These are phyloP conservation scores for Struthio camelus DNA, from an alignment of 2,113 vertebrate genomes.

Conservation along the genomic window DNA sequence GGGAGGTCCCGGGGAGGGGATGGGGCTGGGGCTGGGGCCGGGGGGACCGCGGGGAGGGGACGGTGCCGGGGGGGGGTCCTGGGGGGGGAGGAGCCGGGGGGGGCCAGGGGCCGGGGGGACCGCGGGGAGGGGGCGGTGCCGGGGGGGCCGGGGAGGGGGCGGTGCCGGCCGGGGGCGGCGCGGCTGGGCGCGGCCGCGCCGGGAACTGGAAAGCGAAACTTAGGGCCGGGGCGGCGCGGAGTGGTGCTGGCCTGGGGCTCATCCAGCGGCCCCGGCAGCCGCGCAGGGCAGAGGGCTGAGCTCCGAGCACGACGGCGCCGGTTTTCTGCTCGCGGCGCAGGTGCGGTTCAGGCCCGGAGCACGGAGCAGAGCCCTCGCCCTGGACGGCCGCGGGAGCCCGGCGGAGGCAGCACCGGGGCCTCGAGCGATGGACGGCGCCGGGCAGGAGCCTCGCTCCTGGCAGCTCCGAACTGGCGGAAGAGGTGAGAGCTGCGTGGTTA, in stretches of 20 bases:
- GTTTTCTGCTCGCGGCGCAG: background rate
- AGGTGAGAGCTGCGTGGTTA: slow-evolving; percentile 31
- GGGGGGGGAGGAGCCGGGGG: background rate
- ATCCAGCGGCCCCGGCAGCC: background rate
- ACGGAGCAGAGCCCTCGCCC: background rate
- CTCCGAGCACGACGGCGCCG: no score
- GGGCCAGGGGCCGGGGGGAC: no score
- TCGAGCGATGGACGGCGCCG: background rate
- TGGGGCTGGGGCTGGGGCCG: background rate
- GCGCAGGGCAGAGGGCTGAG: no score
- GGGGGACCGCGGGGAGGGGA: background rate
- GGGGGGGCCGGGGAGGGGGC: no score
- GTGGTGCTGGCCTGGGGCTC: background rate
- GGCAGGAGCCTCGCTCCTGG: background rate
- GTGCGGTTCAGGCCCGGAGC: background rate
- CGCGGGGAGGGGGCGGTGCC: no score
- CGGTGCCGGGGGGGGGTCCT: background rate
- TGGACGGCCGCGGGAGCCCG: background rate
- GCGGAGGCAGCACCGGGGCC: background rate
- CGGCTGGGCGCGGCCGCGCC: background rate
- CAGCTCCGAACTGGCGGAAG: slow-evolving; percentile 3
- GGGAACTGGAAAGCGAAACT: slow-evolving; percentile 7
- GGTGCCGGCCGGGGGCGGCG: background rate
- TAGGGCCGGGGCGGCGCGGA: background rate
- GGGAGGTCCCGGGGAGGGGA: no score